Percentiles rank a stretch among this genome's conserved stretches.
Evolutionary conservation across 2,113 vertebrate genomes (phyloP).

Genomic region (Ploceus nigricollis): DNA sequence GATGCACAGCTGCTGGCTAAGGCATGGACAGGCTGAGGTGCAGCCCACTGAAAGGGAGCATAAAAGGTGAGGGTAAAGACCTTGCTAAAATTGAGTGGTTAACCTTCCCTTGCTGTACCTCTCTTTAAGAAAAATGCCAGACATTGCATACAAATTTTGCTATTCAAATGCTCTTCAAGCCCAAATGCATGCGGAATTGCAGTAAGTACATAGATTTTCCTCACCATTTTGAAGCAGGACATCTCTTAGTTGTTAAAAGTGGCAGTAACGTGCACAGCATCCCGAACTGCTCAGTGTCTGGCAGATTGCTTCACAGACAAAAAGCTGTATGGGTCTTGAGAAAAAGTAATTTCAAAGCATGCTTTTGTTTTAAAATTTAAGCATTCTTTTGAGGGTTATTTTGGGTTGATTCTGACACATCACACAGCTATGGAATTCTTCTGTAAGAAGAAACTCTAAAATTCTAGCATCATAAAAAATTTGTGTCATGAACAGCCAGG

Average conservation of each 20-base stretch:
- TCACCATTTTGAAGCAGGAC: fast-evolving
- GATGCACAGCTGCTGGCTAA: fast-evolving
- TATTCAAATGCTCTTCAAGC: background rate
- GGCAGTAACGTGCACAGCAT: background rate
- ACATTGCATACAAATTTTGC: background rate
- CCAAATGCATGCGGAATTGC: background rate
- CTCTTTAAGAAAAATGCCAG: background rate
- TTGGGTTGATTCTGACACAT: background rate
- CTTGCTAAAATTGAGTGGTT: background rate
- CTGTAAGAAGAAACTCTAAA: background rate
- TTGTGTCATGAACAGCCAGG: background rate
- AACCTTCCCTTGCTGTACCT: background rate
- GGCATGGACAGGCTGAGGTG: fast-evolving
- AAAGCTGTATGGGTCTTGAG: background rate
- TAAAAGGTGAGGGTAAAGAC: background rate
- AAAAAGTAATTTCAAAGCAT: background rate
- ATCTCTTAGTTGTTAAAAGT: background rate
- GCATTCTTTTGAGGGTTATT: background rate
- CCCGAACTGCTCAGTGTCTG: no score
- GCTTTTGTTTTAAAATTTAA: background rate
- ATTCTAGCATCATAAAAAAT: background rate
- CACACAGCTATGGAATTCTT: background rate
- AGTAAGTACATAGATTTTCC: background rate
- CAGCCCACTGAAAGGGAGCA: background rate
- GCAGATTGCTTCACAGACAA: background rate